Evolutionary conservation across 1,140 invertebrate genomes (phyloP).

Genomic region (Bombus breviceps): DNA sequence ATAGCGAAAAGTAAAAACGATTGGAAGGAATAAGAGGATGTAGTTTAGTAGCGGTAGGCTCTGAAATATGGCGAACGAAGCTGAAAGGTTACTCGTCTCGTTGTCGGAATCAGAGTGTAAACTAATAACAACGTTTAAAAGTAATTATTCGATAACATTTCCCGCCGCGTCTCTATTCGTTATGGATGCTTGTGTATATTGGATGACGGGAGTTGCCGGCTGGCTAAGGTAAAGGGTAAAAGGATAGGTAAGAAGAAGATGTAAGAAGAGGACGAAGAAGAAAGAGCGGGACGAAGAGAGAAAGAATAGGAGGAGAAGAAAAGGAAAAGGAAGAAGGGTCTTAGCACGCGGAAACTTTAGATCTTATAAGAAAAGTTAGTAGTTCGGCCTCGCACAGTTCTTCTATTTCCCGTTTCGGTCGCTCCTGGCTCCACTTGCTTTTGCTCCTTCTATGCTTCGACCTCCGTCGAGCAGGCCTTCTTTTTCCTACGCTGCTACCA

Average conservation of each 20-base stretch:
- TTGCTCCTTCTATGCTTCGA: slow-evolving; percentile 17
- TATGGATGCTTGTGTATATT: slow-evolving; percentile 40
- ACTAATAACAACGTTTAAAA: slow-evolving; percentile 81
- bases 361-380: slow-evolving; percentile 82
- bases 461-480: slow-evolving; percentile 17
- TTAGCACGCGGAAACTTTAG: slow-evolving; percentile 78
- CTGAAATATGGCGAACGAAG: too few species aligned
- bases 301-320: background rate
- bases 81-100: slow-evolving; percentile 2
- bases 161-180: slow-evolving; percentile 58
- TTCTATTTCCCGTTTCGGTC: slow-evolving; percentile 52
- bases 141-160: slow-evolving; percentile 73
- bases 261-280: background rate
- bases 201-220: background rate
- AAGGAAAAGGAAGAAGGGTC: slow-evolving; percentile 46
- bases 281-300: background rate
- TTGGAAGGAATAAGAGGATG: too few species aligned
- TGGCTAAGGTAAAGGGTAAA: background rate
- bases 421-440: slow-evolving; percentile 23
- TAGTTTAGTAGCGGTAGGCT: too few species aligned
- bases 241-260: background rate
- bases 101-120: slow-evolving; percentile 68
- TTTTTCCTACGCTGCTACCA: slow-evolving; percentile 44
- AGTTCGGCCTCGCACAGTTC: slow-evolving; percentile 64
- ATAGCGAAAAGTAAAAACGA: too few species aligned